These are phyloP conservation scores for Platalea minor DNA, from an alignment of 2,797 vertebrate species.

Conservation along the genomic window DNA sequence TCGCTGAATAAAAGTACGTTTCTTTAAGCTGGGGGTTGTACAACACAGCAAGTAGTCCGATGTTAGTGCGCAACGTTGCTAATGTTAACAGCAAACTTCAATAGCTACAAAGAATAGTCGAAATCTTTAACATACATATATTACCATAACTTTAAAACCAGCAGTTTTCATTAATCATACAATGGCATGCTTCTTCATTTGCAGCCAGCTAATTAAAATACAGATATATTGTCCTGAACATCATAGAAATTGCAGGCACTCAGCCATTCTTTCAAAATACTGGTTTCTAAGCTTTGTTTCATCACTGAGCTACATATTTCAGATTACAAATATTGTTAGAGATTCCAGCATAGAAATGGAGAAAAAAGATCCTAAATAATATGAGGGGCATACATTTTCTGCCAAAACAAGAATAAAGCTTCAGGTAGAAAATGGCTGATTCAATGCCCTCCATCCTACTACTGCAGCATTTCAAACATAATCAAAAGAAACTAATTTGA, in stretches of 20 bases:
- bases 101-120: background rate
- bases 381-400: background rate
- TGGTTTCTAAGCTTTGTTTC: background rate
- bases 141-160: background rate
- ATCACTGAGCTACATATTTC: background rate
- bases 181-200: background rate
- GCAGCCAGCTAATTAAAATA: slow-evolving; percentile 17
- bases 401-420: background rate
- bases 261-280: background rate
- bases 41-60: background rate
- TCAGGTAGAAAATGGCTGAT: background rate
- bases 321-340: background rate
- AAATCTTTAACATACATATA: background rate
- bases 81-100: background rate
- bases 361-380: background rate
- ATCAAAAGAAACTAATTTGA: background rate
- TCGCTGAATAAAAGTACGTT: background rate
- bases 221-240: background rate
- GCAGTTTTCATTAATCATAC: background rate
- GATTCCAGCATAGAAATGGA: background rate
- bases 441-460: background rate
- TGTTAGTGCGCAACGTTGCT: background rate
- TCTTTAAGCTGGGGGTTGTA: background rate
- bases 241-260: background rate
- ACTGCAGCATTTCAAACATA: background rate